Conservation (phyloP, 2,888 invertebrate genomes). For the Halocaridina rubra region DNA sequence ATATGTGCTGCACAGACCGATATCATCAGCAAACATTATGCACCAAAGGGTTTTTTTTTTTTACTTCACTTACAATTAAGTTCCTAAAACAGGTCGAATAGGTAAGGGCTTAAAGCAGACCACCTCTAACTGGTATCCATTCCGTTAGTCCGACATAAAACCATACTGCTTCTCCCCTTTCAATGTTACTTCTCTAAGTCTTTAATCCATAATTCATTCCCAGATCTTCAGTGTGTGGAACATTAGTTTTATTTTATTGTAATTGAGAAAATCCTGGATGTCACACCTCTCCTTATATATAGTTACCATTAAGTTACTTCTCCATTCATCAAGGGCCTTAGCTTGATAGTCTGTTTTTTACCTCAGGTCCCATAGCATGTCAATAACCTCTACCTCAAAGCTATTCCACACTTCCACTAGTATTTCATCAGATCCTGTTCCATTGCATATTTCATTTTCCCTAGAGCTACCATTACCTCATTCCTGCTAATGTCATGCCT, state of each 20-base stretch:
- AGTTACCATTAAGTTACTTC: not conserved
- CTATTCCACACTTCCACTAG: no score
- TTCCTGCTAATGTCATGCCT: no score
- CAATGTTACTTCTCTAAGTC: not conserved
- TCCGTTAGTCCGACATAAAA: no score
- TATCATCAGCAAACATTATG: no score
- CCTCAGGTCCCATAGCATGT: no score
- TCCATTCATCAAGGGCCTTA: not conserved
- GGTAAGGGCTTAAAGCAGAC: not conserved
- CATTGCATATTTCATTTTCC: no score
- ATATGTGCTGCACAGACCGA: no score
- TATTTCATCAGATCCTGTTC: no score
- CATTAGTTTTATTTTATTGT: not conserved
- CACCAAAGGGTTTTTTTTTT: not conserved
- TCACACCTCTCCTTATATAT: not conserved
- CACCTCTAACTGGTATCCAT: not conserved
- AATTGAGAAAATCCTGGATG: not conserved
- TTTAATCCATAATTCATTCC: not conserved
- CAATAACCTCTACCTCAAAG: no score
- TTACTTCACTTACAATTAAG: not conserved
- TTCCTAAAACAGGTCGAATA: not conserved
- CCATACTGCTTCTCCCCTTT: no score
- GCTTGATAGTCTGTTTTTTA: no score
- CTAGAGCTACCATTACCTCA: no score
- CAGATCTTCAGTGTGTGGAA: not conserved